phyloP scores from a whole-genome alignment of 2,888 invertebrate genomes.

The Helicoverpa assulta region DNA sequence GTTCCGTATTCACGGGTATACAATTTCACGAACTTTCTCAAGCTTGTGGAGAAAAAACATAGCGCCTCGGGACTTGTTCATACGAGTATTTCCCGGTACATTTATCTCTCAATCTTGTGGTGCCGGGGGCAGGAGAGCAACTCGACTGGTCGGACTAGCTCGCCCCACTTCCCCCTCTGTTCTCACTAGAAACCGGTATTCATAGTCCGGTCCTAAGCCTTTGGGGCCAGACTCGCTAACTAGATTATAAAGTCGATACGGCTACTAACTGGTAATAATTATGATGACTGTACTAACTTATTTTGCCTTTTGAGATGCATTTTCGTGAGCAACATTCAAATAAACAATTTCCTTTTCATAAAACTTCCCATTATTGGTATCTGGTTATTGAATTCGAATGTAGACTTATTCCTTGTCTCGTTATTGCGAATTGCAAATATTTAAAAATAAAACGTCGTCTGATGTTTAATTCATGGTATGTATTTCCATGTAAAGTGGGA shows the following conservation, averaged over 20 bases:
- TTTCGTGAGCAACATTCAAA: conserved; percentile 10
- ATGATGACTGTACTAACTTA: conserved; percentile 49
- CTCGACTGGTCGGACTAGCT: conserved; percentile 74
- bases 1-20: conserved; percentile 59
- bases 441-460: conserved; percentile 29
- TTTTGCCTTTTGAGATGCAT: conserved; percentile 8
- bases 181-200: conserved; percentile 73
- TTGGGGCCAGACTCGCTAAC: conserved; percentile 69
- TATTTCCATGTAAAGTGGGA: conserved; percentile 38
- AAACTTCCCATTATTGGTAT: conserved; percentile 9
- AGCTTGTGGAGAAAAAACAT: conserved; percentile 51
- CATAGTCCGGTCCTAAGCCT: conserved; percentile 72
- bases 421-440: conserved; percentile 24
- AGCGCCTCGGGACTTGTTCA: conserved; percentile 58
- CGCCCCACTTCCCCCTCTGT: conserved; percentile 44
- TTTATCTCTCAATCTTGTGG: conserved; percentile 80
- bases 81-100: conserved; percentile 72
- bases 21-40: conserved; percentile 74
- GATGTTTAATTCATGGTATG: conserved; percentile 54
- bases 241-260: conserved; percentile 77
- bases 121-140: conserved; percentile 76
- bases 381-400: conserved; percentile 13
- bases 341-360: conserved; percentile 17
- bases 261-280: conserved; percentile 63
- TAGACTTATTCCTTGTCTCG: conserved; percentile 8